Conservation (phyloP, 2,797 vertebrate species). For the Geotria australis region DNA sequence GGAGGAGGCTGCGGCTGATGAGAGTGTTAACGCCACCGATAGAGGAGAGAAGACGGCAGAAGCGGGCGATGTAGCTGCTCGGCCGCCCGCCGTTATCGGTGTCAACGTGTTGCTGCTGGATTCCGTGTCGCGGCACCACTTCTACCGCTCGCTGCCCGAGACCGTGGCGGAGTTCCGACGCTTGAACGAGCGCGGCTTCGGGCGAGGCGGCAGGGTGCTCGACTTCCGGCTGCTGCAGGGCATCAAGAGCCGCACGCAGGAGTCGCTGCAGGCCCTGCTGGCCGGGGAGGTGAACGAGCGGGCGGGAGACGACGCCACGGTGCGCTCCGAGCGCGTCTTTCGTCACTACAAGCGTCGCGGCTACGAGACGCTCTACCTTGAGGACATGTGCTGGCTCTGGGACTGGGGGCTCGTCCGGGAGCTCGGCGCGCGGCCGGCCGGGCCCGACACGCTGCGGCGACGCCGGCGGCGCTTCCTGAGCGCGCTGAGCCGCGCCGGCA, state of each 20-base stretch:
- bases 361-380: conserved; percentile 5
- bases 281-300: conserved; percentile 1
- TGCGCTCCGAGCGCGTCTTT: conserved; percentile 3
- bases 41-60: too few species aligned
- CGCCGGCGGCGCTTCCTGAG: conserved; percentile 3
- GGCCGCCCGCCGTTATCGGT: conserved; percentile 1
- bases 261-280: conserved; percentile 5
- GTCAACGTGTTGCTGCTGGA: conserved; percentile 5
- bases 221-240: conserved; percentile 5
- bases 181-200: conserved; percentile 3
- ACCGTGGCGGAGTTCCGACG: conserved; percentile 2
- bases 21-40: too few species aligned
- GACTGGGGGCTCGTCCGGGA: conserved; percentile 6
- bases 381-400: conserved; percentile 5
- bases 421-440: conserved; percentile 1
- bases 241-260: conserved; percentile 4
- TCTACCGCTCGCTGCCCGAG: conserved; percentile 4
- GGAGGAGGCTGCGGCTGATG: too few species aligned
- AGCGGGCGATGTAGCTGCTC: too few species aligned
- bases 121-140: conserved; percentile 5
- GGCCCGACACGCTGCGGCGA: neutral
- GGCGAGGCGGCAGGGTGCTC: conserved; percentile 2
- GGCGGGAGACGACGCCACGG: neutral
- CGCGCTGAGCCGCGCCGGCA: conserved; percentile 2
- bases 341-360: conserved; percentile 2